These are phyloP conservation scores for Cotesia typhae DNA, from an alignment of 1,140 invertebrate species.

Conservation along the genomic window DNA sequence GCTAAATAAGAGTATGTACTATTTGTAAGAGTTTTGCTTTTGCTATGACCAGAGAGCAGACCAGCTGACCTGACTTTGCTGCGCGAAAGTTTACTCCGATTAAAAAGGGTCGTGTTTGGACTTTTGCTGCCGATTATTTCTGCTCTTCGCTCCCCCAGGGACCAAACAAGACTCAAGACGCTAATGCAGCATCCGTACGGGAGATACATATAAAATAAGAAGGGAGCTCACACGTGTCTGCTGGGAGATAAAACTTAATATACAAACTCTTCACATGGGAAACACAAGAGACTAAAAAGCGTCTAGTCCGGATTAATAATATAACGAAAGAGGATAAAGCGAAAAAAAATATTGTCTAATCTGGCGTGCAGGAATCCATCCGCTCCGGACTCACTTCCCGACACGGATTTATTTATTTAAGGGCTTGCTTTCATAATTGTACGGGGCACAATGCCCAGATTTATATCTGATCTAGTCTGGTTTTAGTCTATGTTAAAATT, in stretches of 20 bases:
- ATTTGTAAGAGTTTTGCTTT: no score
- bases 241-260: slow-evolving; percentile 17
- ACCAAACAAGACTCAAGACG: neutral
- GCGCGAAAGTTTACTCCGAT: slow-evolving; percentile 11
- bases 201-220: neutral
- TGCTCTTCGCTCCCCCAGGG: neutral
- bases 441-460: slow-evolving; percentile 41
- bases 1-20: neutral
- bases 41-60: neutral
- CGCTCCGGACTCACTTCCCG: slow-evolving; percentile 12
- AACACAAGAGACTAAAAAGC: neutral
- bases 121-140: neutral
- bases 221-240: slow-evolving; percentile 20
- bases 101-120: slow-evolving; percentile 18
- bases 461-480: no score
- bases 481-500: no score
- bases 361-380: slow-evolving; percentile 48
- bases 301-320: neutral
- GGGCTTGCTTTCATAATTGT: slow-evolving; percentile 59
- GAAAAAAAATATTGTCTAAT: slow-evolving; percentile 41
- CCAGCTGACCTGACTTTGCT: slow-evolving; percentile 17
- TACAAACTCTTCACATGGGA: neutral
- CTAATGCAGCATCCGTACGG: neutral
- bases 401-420: slow-evolving; percentile 61
- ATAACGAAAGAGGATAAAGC: slow-evolving; percentile 8